A percentile compares a stretch with the other conserved stretches of the same genome.
These are phyloP conservation scores for Spilogale gracilis DNA, from an alignment of 2,113 vertebrate species.

Conservation along the genomic window DNA sequence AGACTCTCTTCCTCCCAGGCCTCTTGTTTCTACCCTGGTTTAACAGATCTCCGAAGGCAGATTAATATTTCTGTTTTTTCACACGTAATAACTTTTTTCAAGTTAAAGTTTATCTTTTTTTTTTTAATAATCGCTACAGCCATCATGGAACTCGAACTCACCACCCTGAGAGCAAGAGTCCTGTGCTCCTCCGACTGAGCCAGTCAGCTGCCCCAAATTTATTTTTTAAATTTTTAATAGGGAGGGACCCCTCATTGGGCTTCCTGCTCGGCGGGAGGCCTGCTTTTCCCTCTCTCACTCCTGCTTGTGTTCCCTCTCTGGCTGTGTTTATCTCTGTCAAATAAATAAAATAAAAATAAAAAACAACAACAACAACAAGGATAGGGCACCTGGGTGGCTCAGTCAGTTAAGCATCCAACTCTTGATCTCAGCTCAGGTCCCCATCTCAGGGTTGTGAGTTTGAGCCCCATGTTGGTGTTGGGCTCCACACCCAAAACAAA, in stretches of 20 bases:
- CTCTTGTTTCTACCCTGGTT: too few species aligned
- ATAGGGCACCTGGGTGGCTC: too few species aligned
- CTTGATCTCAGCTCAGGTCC: too few species aligned
- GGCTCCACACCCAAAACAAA: background rate
- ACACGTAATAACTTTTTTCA: background rate
- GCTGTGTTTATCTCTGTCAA: too few species aligned
- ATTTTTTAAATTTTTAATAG: background rate
- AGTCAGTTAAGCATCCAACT: background rate
- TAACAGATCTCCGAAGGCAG: too few species aligned
- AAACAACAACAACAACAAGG: background rate
- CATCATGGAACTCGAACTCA: background rate
- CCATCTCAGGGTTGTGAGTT: background rate
- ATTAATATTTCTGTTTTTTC: too few species aligned
- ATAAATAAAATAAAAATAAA: too few species aligned
- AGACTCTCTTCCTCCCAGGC: too few species aligned
- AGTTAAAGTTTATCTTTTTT: background rate
- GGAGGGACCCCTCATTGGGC: too few species aligned
- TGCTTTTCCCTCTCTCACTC: background rate
- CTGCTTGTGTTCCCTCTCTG: background rate
- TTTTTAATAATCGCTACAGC: background rate
- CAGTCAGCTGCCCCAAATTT: background rate
- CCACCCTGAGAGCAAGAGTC: background rate
- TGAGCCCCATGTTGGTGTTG: background rate
- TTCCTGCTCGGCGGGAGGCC: background rate
- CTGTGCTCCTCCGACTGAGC: background rate